Evolutionary conservation across 30 jellyfish, hydroid and myxozoan genomes (phyloP), one percentile per base, ranked within the genome.

Genomic region (Chironex yamaguchii): DNA sequence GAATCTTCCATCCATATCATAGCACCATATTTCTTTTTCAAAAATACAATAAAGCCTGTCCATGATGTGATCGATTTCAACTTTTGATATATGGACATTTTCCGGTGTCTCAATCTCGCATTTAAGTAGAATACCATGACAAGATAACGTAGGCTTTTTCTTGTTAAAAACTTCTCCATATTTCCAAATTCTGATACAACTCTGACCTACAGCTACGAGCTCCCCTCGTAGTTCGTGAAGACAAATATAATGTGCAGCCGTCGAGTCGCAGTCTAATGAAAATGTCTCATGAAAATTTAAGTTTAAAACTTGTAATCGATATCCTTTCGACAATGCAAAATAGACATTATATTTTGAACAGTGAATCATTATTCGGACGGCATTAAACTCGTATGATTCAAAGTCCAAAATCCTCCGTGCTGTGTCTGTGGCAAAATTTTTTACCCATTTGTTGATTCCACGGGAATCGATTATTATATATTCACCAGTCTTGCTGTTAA

Each of bases 321-420:
- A 90, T 58, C 76, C 96, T 54, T 80, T 90, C 2, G 97, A 71
- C 71, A 90, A 49, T 3, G 97, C 97, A 90, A 90, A 90, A 33
- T 90, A 90, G 30, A 84, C 20, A 62, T 90, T 90, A 24, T 34
- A 72, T 28, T 71, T 66, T 20, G 91, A 50, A 76, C 96, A 90
- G 81, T 90, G 79, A 0, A 83, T 58, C 28, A 90, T 29, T 13
- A 74, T 79, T 31, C 85, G 75, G 26, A 90, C 67, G 30, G 77
- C 93, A 54, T 90, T 90, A 73, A 77, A 90, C 54, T 82, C 67
- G 76, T 90, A 79, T 0, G 96, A 91, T 14, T 89, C 76, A 33
- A 82, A 90, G 17, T 65, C 89, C 88, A 90, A 12, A 53, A 84
- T 31, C 34, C 93, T 74, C 36, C 88, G 23, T 12, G 92, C 76